Evolutionary conservation across 2,797 vertebrate genomes (phyloP), one percentile per base, ranked within the genome.

Genomic region (Pempheris klunzingeri): DNA sequence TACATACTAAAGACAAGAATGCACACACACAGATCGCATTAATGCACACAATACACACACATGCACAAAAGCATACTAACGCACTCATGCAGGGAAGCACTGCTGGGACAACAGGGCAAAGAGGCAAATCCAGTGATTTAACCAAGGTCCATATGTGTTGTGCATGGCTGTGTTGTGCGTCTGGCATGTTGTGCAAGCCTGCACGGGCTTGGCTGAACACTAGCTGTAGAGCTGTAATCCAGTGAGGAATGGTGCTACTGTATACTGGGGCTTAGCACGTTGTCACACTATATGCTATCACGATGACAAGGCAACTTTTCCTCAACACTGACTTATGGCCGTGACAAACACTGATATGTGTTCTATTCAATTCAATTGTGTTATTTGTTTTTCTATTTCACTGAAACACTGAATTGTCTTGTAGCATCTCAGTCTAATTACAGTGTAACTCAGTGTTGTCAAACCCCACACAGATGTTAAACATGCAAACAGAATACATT

Each of bases 171-270:
- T 32, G 41, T 63, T 66, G 32, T 53, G 24, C 67, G 44, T 50
- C 12, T 47, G 30, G 14, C 24, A 7, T 52, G 28, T 34, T 72
- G 71, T 57, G 55, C 55, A 76, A 68, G 46, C 41, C 41, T 74
- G 30, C 62, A 59, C 53, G 28, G 55, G 17, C 71, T 76, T 65
- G 67, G 71, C 68, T 79, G 50, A 77, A 69, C 13, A 38, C 20
- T 77, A 47, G 76, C 68, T 72, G 36, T 59, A 61, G 66, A 71
- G 61, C 64, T 77, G 52, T 82, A 74, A 85, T 84, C 79, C 82
- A 85, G n/a, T 28, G 32, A 85, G 83, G 82, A 90, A 85, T 78
- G 71, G 60, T 77, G 81, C 72, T 74, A 74, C 84, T 78, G 70
- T 86, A 76, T 57, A 69, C 68, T 41, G 34, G 54, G 69, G 62